These are phyloP conservation scores for Pelodiscus sinensis DNA, from an alignment of 2,113 vertebrate species.

Conservation along the genomic window DNA sequence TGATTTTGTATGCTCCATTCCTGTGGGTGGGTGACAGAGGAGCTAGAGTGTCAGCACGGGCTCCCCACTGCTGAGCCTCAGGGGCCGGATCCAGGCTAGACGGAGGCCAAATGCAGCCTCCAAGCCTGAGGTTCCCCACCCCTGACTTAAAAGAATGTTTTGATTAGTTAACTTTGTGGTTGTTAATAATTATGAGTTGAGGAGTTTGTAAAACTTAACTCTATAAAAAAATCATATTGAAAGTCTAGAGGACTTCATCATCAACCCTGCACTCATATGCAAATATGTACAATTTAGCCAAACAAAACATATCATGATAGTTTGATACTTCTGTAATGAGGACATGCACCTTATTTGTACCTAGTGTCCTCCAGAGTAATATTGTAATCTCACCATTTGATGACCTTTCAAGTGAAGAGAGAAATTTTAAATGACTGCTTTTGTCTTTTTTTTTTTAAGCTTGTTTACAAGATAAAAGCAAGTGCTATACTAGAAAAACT, in stretches of 20 bases:
- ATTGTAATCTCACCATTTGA: fast-evolving
- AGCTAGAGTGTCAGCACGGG: too few species aligned
- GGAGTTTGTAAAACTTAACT: background rate
- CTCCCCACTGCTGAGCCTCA: too few species aligned
- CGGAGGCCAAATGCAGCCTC: too few species aligned
- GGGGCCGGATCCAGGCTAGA: too few species aligned
- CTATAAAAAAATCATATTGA: background rate
- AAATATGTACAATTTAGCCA: background rate
- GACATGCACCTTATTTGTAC: background rate
- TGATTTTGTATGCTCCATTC: too few species aligned
- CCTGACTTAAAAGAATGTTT: background rate
- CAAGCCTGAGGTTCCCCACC: too few species aligned
- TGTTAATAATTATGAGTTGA: background rate
- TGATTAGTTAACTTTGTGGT: background rate
- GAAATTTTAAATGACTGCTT: background rate
- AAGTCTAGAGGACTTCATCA: background rate
- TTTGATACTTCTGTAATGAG: background rate
- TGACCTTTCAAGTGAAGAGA: background rate
- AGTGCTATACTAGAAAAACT: slow-evolving; percentile 91
- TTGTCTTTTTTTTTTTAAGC: slow-evolving; percentile 56
- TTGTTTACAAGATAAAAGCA: slow-evolving; percentile 95
- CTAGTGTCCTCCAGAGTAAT: background rate
- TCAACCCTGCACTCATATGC: background rate
- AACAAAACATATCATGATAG: background rate
- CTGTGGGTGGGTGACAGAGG: too few species aligned